Base-by-base conservation (phyloP, 1,140 invertebrate species). In the Ganaspis sp. region DNA sequence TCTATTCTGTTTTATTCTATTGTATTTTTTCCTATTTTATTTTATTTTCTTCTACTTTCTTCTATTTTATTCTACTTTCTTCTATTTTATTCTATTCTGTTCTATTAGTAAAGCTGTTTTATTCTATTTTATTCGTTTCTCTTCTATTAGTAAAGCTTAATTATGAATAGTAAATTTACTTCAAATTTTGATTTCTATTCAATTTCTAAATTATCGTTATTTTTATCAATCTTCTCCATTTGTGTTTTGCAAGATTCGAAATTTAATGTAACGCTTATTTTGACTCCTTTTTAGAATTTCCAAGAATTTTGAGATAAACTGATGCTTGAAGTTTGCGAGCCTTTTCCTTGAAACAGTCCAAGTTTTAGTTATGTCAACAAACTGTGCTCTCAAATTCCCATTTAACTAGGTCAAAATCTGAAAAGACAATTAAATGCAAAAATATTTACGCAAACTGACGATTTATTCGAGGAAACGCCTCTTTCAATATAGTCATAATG, bases 351-450 rank as follows among this genome's bases (percentile, higher is more conserved):
- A 64, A 64, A 6, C 23, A 64, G 26, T 64, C 29, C 15, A 23
- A 58, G 12, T 58, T 64, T 64, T 29, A 64, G 23, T 64, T 64
- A 4, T 64, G 23, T 64, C 58, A 64, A 58, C 54, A 58, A 64
- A 64, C 26, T 29, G 23, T 64, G 23, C 58, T 26, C 26, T 26
- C 23, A 26, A 12, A 58, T 15, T 45, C 42, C n/a, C 12, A 45
- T 4, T 49, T 49, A 49, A 49, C 26, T 64, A 26, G 23, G 58
- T 64, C 58, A 11, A 64, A 64, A 64, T 64, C 23, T 58, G 5
- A 26, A 58, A 23, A 58, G 19, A 26, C 21, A 58, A 26, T 17
- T 17, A 19, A 49, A 49, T 49, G 45, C 19, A 49, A 26, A 26
- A 26, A 58, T 26, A 58, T 58, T 23, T 58, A 9, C 15, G 54